Percentiles rank a stretch among this genome's conserved stretches.
phyloP scores from a whole-genome alignment of 2,888 invertebrate genomes.

The Phania funesta region DNA sequence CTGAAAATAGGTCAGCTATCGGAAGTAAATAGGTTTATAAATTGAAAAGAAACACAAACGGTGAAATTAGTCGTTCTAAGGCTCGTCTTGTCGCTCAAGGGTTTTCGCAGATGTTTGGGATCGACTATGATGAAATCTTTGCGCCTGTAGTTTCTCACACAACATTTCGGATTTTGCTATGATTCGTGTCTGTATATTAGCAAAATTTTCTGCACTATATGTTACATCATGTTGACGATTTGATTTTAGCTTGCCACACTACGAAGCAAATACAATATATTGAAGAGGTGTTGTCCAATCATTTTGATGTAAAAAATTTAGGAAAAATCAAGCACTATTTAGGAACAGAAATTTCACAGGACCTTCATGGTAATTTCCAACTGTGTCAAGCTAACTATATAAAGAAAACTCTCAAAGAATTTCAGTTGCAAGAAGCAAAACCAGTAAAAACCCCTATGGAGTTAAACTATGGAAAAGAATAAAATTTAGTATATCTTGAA shows the following conservation, averaged over 20 bases:
- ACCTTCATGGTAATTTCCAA: background rate
- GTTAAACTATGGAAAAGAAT: slow-evolving; percentile 43
- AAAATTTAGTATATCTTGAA: background rate
- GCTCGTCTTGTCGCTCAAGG: slow-evolving; percentile 58
- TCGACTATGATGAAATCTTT: slow-evolving; percentile 60
- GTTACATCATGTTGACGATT: background rate
- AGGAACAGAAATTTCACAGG: background rate
- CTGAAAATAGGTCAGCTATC: slow-evolving; percentile 65
- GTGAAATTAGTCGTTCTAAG: slow-evolving; percentile 55
- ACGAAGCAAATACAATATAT: slow-evolving; percentile 2
- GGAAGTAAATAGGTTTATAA: slow-evolving; percentile 68
- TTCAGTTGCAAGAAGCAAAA: slow-evolving; percentile 59
- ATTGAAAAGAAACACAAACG: slow-evolving; percentile 43
- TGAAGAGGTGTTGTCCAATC: slow-evolving; percentile 10
- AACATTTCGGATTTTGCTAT: slow-evolving; percentile 24
- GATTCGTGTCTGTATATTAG: background rate
- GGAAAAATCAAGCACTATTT: slow-evolving; percentile 41
- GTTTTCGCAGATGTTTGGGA: slow-evolving; percentile 43
- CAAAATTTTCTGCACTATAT: background rate
- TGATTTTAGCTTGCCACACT: background rate
- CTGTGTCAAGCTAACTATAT: slow-evolving; percentile 28
- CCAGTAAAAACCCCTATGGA: slow-evolving; percentile 46
- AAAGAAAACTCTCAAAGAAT: slow-evolving; percentile 49
- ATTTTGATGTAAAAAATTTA: slow-evolving; percentile 52
- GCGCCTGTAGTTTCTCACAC: slow-evolving; percentile 48